Conservation (phyloP, 2,888 invertebrate genomes). For the Uloborus plumipes region DNA sequence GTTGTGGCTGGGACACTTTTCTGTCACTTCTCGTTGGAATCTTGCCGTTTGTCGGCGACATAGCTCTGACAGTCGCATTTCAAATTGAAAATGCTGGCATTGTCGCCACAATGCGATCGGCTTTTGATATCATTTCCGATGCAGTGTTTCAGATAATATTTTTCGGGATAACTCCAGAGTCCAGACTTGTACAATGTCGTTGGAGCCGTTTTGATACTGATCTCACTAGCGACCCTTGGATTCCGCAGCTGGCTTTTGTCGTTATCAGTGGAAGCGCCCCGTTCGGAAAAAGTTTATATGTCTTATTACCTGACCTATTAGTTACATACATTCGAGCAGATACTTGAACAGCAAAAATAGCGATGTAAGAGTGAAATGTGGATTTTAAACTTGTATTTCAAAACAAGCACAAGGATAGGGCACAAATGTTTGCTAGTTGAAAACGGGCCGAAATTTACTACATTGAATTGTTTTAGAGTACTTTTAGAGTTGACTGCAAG, state of each 20-base stretch:
- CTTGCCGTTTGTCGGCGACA: constrained; percentile 64
- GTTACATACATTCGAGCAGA: too few relatives aligned
- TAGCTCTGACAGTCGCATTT: constrained; percentile 83
- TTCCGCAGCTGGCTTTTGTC: constrained; percentile 87
- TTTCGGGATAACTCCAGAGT: constrained; percentile 86
- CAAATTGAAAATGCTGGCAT: constrained; percentile 93
- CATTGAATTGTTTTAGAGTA: too few relatives aligned
- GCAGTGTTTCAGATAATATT: constrained; percentile 91
- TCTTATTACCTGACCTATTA: too few relatives aligned
- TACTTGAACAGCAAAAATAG: too few relatives aligned
- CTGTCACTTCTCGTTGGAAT: constrained; percentile 76
- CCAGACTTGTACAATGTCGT: constrained; percentile 85
- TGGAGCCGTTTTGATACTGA: constrained; percentile 86
- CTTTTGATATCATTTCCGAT: constrained; percentile 91
- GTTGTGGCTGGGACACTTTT: constrained; percentile 84
- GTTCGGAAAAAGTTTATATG: constrained; percentile 4
- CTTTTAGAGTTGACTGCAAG: too few relatives aligned
- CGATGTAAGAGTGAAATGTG: too few relatives aligned
- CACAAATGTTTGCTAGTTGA: too few relatives aligned
- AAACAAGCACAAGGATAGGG: too few relatives aligned
- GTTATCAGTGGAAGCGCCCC: constrained; percentile 76
- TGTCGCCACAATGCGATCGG: too few relatives aligned
- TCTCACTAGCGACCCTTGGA: constrained; percentile 86
- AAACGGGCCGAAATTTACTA: too few relatives aligned
- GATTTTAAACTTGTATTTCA: too few relatives aligned